Evolutionary conservation across 2,113 vertebrate genomes (phyloP), one percentile per base, ranked within the genome.

Genomic region (Aphelocoma coerulescens): DNA sequence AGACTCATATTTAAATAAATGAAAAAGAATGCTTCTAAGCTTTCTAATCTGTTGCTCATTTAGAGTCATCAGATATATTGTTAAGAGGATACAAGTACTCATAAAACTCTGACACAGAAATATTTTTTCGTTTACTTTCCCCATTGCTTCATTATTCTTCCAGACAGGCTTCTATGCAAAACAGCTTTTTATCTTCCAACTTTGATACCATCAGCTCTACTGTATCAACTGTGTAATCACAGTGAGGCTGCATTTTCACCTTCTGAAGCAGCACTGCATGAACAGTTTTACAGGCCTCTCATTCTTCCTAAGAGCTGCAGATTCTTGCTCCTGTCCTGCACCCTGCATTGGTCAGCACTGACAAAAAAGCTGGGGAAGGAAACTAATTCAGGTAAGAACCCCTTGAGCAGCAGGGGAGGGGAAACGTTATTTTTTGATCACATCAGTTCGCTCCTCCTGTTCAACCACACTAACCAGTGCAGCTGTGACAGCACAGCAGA

Each of bases 11-110:
- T 92, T 77, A 80, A 77, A 44, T 71, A 95, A 93, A 88, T 73
- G 32, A 88, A 88, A 79, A 91, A 88, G 54, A 95, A 88, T 44
- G 69, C 17, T 79, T 74, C 71, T 75, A 54, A 85, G 58, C 59
- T 79, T 85, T 78, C 69, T 83, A 79, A 88, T 90, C 62, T 85
- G 57, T 57, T 66, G 21, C 44, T 88, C 78, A 85, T 85, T 81
- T 69, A 58, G 41, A 93, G 71, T 46, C n/a, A 35, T 54, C 79
- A 83, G 26, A 73, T 35, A 61, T 6, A 93, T 30, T 54, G 77
- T 33, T 87, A 93, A 68, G 39, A 89, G 24, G 54, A 88, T 65
- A 68, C 28, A 85, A 83, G 44, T 28, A 83, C 24, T 76, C 78
- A 69, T 66, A 87, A 79, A 88, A 83, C 61, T 43, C 35, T 75